A percentile compares a stretch with the other conserved stretches of the same genome.
Conservation (phyloP, 2,797 vertebrate genomes). For the Malurus leucopterus region DNA sequence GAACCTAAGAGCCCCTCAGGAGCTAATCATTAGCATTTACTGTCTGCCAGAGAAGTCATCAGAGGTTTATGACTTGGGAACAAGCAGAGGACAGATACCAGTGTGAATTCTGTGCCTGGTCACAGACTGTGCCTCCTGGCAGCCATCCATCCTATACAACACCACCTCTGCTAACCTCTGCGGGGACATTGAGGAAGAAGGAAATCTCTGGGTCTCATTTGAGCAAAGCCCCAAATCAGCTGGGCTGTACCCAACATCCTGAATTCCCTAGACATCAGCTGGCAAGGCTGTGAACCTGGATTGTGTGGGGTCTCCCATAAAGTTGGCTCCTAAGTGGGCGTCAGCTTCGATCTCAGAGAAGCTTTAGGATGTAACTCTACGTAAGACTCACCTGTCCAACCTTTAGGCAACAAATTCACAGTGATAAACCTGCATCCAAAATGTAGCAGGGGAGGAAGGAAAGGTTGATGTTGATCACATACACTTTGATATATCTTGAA, state of each 20-base stretch:
- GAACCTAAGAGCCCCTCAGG: neutral
- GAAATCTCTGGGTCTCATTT: neutral
- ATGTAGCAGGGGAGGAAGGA: neutral
- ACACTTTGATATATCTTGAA: neutral
- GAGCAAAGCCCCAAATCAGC: neutral
- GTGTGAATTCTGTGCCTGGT: neutral
- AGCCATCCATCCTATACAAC: neutral
- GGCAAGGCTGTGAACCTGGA: neutral
- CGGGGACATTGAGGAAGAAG: neutral
- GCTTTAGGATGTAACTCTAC: neutral
- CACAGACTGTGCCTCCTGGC: neutral
- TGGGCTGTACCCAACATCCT: neutral
- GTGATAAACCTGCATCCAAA: neutral
- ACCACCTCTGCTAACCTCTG: neutral
- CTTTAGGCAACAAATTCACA: neutral
- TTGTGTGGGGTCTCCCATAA: neutral
- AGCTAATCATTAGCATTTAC: constrained; percentile 2
- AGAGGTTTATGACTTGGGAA: neutral
- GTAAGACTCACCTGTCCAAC: neutral
- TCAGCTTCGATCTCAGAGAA: neutral
- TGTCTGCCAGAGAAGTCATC: neutral
- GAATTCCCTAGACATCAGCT: neutral
- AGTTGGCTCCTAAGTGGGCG: neutral
- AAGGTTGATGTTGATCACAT: neutral
- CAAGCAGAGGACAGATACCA: neutral